Evolutionary conservation across 2,888 invertebrate genomes (phyloP).

Genomic region (Aricia artaxerxes): DNA sequence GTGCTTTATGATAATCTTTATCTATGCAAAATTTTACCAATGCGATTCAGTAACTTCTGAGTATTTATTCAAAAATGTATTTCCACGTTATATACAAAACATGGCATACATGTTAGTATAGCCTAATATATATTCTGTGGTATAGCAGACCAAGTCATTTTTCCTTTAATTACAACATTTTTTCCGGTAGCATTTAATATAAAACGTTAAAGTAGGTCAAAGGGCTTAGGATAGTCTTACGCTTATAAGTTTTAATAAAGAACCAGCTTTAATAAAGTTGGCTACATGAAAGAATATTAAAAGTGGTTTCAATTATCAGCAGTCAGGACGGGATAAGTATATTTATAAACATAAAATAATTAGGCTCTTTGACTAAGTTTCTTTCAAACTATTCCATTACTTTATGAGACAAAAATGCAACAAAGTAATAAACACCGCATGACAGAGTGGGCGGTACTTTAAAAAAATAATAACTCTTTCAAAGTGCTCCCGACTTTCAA

Average conservation of each 20-base stretch:
- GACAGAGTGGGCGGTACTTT: constrained; percentile 12
- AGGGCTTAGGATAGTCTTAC: constrained; percentile 15
- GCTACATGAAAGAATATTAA: background rate
- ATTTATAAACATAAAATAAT: too few relatives aligned
- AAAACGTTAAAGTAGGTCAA: constrained; percentile 5
- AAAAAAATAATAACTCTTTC: constrained; percentile 28
- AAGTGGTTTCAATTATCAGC: background rate
- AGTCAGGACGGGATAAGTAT: background rate
- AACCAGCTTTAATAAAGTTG: constrained; percentile 2
- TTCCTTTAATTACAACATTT: background rate
- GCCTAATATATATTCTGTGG: too few relatives aligned
- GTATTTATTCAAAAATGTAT: too few relatives aligned
- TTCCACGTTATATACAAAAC: too few relatives aligned
- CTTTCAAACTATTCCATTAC: too few relatives aligned
- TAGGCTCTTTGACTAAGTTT: too few relatives aligned
- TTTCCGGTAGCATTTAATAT: background rate
- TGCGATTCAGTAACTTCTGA: too few relatives aligned
- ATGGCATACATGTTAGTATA: background rate
- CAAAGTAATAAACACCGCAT: background rate
- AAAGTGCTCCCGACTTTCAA: background rate
- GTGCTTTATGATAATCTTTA: too few relatives aligned
- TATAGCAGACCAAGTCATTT: background rate
- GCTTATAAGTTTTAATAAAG: constrained; percentile 18
- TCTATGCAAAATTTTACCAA: too few relatives aligned
- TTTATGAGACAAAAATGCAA: background rate